Conservation (phyloP, 1,140 invertebrate species). For the Drosophila punjabiensis region DNA sequence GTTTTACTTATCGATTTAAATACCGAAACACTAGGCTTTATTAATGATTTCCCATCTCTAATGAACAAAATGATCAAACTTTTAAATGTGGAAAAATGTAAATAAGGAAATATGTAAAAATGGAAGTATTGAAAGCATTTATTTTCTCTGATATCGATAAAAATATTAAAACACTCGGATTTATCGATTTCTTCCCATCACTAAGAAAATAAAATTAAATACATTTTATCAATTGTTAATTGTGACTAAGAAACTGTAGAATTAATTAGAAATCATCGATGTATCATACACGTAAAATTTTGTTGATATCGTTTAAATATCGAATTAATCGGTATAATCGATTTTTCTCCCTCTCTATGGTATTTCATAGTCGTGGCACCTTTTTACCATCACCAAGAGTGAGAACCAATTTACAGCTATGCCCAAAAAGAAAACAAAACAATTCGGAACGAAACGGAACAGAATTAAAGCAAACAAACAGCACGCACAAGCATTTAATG, state of each 20-base stretch:
- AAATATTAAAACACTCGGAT: background rate
- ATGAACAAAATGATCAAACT: background rate
- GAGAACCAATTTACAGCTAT: conserved; percentile 62
- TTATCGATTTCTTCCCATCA: background rate
- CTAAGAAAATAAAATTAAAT: no score
- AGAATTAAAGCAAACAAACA: conserved; percentile 66
- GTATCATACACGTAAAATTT: no score
- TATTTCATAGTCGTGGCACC: background rate
- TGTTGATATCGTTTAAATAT: background rate
- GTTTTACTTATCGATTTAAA: background rate
- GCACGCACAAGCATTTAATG: conserved; percentile 66
- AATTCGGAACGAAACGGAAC: conserved; percentile 31
- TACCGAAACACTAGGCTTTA: background rate
- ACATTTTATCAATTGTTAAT: background rate
- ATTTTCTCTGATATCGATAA: no score
- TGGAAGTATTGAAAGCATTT: no score
- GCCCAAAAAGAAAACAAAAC: conserved; percentile 28
- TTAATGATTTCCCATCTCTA: background rate
- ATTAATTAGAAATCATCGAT: background rate
- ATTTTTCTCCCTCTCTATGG: background rate
- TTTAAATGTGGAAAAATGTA: background rate
- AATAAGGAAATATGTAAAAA: no score
- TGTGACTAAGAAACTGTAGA: background rate
- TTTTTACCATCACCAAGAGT: conserved; percentile 22
- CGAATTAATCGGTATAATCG: background rate